phyloP scores from a whole-genome alignment of 1,140 invertebrate species.

The Plodia interpunctella region DNA sequence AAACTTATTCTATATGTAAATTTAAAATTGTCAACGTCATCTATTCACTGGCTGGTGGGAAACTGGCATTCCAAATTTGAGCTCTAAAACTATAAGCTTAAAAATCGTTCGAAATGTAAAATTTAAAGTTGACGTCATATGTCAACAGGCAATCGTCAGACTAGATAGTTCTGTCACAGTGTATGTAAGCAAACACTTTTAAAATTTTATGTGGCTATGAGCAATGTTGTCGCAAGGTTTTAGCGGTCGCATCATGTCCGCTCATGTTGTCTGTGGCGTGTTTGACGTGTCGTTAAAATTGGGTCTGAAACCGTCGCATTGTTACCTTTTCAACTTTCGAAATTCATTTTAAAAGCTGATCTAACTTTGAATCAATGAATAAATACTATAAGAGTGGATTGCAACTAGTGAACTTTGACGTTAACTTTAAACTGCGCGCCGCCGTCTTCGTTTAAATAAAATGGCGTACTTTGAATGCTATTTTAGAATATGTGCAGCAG shows the following conservation, averaged over 20 bases:
- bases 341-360: slow-evolving; percentile 18
- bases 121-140: slow-evolving; percentile 24
- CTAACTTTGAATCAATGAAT: too few relatives aligned
- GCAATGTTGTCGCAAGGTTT: slow-evolving; percentile 66
- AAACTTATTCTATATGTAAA: background rate
- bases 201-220: slow-evolving; percentile 68
- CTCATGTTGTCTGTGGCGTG: slow-evolving; percentile 35
- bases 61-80: slow-evolving; percentile 16
- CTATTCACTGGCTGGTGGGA: slow-evolving; percentile 5
- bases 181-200: slow-evolving; percentile 67
- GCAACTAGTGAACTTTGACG: too few relatives aligned
- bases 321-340: slow-evolving; percentile 52
- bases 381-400: too few relatives aligned
- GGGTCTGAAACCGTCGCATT: slow-evolving; percentile 50
- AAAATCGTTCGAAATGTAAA: background rate
- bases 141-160: slow-evolving; percentile 61
- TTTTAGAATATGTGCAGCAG: too few relatives aligned
- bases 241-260: slow-evolving; percentile 63
- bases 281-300: slow-evolving; percentile 62
- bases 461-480: too few relatives aligned
- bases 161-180: slow-evolving; percentile 65
- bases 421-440: too few relatives aligned
- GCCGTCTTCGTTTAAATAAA: too few relatives aligned
- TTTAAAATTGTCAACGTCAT: slow-evolving; percentile 2
- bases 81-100: slow-evolving; percentile 20